A percentile compares a stretch with the other conserved stretches of the same genome.
Conservation (phyloP, 2,113 vertebrate genomes). For the Oxyruncus cristatus region DNA sequence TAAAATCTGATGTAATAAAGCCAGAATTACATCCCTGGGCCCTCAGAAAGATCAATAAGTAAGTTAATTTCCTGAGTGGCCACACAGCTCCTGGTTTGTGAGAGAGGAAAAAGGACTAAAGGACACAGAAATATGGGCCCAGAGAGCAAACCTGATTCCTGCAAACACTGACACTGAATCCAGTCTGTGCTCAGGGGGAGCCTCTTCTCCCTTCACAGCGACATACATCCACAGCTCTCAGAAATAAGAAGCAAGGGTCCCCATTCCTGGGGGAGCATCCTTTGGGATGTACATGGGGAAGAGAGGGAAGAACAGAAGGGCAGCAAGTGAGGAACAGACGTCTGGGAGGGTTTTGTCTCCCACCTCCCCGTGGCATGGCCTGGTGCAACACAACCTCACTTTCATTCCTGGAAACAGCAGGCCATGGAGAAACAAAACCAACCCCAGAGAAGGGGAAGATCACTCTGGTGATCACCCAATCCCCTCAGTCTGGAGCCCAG, state of each 20-base stretch:
- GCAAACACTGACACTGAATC: neutral
- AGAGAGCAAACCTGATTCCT: neutral
- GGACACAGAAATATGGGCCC: neutral
- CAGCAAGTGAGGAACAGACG: neutral
- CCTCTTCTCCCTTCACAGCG: neutral
- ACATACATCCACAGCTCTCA: neutral
- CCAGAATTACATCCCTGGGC: constrained; percentile 34
- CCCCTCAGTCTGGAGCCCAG: rapidly evolving
- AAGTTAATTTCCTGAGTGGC: constrained; percentile 57
- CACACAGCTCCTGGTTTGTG: neutral
- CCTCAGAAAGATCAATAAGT: constrained; percentile 46
- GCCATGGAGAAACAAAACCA: neutral
- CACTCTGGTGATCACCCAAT: rapidly evolving
- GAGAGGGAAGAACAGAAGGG: neutral
- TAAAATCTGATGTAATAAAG: constrained; percentile 49
- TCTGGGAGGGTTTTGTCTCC: neutral
- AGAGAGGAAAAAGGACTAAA: neutral
- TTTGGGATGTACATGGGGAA: rapidly evolving
- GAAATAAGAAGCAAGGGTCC: neutral
- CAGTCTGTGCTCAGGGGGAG: neutral
- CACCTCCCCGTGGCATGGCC: neutral
- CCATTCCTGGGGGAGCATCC: neutral
- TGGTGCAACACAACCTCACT: neutral
- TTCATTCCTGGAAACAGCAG: neutral
- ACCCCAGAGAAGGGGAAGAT: no score